A percentile compares a stretch with the other conserved stretches of the same genome.
phyloP scores from a whole-genome alignment of 2,888 invertebrate species.

The Polyploca ridens region DNA sequence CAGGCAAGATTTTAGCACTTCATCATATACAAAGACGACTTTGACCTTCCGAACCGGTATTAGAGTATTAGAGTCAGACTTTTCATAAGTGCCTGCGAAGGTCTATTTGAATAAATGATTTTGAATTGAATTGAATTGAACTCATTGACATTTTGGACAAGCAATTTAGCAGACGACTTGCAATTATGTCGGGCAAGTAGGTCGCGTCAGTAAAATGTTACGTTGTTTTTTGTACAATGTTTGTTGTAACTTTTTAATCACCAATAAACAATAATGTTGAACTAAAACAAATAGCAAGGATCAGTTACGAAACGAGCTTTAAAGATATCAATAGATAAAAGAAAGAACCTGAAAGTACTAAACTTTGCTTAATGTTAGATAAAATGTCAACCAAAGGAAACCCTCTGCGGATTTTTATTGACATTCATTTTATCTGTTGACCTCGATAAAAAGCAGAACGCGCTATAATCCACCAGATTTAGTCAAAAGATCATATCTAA shows the following conservation, averaged over 20 bases:
- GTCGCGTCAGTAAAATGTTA: neutral
- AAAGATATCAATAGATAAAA: neutral
- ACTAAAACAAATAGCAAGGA: neutral
- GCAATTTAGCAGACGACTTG: neutral
- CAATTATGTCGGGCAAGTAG: neutral
- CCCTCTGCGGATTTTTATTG: conserved; percentile 7
- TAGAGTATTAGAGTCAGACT: too few relatives aligned
- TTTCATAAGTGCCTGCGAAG: too few relatives aligned
- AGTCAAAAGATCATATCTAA: conserved; percentile 18
- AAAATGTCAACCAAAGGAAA: conserved; percentile 4
- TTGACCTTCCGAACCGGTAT: too few relatives aligned
- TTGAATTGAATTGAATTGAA: too few relatives aligned
- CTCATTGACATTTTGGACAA: conserved; percentile 2
- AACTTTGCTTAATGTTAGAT: conserved; percentile 1
- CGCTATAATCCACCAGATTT: conserved; percentile 10
- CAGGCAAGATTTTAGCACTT: conserved; percentile 5
- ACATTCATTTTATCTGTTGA: conserved; percentile 13
- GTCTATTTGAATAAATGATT: too few relatives aligned
- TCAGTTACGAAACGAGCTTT: neutral
- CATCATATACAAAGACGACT: neutral
- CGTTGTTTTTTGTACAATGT: neutral
- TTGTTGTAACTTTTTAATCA: neutral
- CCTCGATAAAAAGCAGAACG: conserved; percentile 12
- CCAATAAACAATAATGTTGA: neutral
- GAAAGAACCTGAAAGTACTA: neutral